Evolutionary conservation across 1,140 invertebrate species (phyloP).

Genomic region (Daktulosphaira vitifoliae): DNA sequence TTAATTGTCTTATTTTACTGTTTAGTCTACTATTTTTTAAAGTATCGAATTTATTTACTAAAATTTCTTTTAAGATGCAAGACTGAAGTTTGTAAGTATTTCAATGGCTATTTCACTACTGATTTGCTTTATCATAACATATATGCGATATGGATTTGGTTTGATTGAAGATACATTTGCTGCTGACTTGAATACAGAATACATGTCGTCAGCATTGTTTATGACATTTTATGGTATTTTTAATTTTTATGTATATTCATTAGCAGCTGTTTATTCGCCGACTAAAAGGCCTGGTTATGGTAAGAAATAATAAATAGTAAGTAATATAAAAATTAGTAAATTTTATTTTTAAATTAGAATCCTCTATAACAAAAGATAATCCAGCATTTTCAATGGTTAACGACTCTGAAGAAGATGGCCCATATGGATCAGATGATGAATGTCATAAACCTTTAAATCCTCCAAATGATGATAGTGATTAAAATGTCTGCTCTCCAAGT

Average conservation of each 20-base stretch:
- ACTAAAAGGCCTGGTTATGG: constrained; percentile 69
- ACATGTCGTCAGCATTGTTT: constrained; percentile 86
- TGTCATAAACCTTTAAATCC: constrained; percentile 62
- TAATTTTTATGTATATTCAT: constrained; percentile 88
- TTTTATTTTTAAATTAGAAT: too few species aligned
- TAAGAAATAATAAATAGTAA: constrained; percentile 50
- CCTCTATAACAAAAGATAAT: constrained; percentile 83
- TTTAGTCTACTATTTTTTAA: too few species aligned
- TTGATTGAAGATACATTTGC: constrained; percentile 90
- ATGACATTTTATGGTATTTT: constrained; percentile 91
- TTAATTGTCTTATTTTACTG: too few species aligned
- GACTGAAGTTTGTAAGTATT: constrained; percentile 82
- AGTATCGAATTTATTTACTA: neutral
- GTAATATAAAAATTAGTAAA: too few species aligned
- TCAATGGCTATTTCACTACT: constrained; percentile 73
- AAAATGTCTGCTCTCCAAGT: constrained; percentile 47
- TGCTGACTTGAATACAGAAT: constrained; percentile 67
- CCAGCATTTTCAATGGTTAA: constrained; percentile 97
- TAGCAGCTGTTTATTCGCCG: constrained; percentile 92
- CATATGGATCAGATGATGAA: constrained; percentile 88
- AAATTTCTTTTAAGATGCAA: constrained; percentile 60
- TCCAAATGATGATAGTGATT: constrained; percentile 53
- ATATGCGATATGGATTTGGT: constrained; percentile 75
- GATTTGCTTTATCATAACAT: constrained; percentile 68
- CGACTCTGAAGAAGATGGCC: constrained; percentile 94